A percentile compares a stretch with the other conserved stretches of the same genome.
phyloP scores from a whole-genome alignment of 30 jellyfish, hydroid and myxozoan genomes.

The Catostylus mosaicus region DNA sequence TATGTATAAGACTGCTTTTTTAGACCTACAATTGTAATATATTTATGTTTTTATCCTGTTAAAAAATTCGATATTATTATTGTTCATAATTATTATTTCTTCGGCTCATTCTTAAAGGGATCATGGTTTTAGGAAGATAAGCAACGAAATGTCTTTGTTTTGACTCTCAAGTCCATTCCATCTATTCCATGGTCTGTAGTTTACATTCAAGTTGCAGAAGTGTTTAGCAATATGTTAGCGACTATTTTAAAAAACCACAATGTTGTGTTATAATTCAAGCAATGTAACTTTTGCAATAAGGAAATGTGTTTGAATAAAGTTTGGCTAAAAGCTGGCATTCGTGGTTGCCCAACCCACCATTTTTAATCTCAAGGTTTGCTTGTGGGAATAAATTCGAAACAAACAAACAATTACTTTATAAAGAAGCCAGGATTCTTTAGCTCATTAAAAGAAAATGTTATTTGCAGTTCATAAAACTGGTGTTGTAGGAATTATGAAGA shows the following conservation, averaged over 20 bases:
- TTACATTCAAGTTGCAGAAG: too few relatives aligned
- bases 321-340: background rate
- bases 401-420: background rate
- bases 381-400: background rate
- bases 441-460: background rate
- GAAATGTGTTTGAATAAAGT: background rate
- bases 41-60: too few relatives aligned
- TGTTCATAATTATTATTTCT: too few relatives aligned
- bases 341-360: constrained; percentile 1
- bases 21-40: too few relatives aligned
- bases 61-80: too few relatives aligned
- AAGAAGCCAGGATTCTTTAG: background rate
- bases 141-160: too few relatives aligned
- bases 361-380: background rate
- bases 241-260: background rate
- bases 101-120: too few relatives aligned
- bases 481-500: background rate
- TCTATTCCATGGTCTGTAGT: too few relatives aligned
- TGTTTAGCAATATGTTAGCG: background rate
- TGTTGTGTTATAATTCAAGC: background rate
- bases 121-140: too few relatives aligned
- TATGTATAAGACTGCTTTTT: too few relatives aligned
- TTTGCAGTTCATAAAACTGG: background rate
- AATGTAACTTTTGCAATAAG: background rate
- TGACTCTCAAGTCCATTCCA: too few relatives aligned